These are phyloP conservation scores for Nymphalis urticae DNA, from an alignment of 2,888 invertebrate species.

Conservation along the genomic window DNA sequence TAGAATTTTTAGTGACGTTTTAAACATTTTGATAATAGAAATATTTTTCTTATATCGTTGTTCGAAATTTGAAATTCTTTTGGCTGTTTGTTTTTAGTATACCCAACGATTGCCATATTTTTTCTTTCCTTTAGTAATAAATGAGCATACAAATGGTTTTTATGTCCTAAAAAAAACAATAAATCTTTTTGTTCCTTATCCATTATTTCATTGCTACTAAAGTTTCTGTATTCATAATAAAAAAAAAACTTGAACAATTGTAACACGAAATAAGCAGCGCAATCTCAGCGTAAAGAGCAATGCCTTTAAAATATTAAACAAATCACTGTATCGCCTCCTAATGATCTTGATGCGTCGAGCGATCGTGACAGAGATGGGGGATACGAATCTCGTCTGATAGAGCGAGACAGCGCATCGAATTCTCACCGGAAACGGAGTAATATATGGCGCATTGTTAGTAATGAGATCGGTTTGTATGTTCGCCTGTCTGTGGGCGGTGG, in stretches of 20 bases:
- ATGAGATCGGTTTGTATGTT: conserved; percentile 75
- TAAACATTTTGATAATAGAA: conserved; percentile 6
- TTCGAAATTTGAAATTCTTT: conserved; percentile 1
- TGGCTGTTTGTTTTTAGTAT: neutral
- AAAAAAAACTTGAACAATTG: conserved; percentile 18
- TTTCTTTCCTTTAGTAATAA: no score
- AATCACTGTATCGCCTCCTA: conserved; percentile 76
- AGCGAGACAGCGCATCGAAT: conserved; percentile 54
- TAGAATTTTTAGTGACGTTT: conserved; percentile 28
- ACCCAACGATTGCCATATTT: no score
- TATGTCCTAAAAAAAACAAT: no score
- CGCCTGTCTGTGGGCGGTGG: conserved; percentile 62
- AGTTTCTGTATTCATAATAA: neutral
- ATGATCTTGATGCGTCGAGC: conserved; percentile 73
- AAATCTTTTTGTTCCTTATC: no score
- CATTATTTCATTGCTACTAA: no score
- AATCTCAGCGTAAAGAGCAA: conserved; percentile 37
- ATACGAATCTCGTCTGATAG: conserved; percentile 34
- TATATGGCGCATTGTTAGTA: conserved; percentile 81
- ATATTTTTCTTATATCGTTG: neutral
- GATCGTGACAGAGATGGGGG: conserved; percentile 58
- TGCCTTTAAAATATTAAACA: conserved; percentile 56
- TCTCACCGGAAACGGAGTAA: conserved; percentile 77
- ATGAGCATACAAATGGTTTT: no score
- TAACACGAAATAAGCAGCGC: conserved; percentile 27